Evolutionary conservation across 2,113 vertebrate genomes (phyloP).

Genomic region (Macheiramphus alcinus): DNA sequence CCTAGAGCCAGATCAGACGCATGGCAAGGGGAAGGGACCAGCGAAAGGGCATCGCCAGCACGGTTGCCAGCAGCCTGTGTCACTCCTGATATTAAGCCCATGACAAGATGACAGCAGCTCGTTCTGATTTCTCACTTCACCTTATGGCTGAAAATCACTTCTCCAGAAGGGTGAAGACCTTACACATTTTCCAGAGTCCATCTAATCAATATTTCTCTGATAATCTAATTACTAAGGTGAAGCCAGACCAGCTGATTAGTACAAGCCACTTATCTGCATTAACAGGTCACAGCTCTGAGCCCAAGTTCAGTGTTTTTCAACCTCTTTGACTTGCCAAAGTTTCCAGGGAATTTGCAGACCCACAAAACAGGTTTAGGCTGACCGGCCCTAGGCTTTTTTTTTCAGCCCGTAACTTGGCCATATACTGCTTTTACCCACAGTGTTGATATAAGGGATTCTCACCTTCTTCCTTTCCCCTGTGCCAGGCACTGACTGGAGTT

Average conservation of each 20-base stretch:
- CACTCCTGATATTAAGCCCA: not conserved
- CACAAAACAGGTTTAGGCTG: not conserved
- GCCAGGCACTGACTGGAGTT: not conserved
- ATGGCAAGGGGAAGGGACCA: not conserved
- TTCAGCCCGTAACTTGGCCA: not conserved
- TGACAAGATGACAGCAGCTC: not conserved
- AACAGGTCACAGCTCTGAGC: not conserved
- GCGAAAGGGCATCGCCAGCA: fast-evolving
- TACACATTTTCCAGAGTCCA: not conserved
- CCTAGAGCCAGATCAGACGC: not conserved
- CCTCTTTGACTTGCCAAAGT: not conserved
- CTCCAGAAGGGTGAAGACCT: not conserved
- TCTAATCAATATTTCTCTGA: not conserved
- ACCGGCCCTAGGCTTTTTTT: not conserved
- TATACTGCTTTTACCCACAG: not conserved
- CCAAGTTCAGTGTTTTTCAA: not conserved
- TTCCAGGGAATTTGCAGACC: not conserved
- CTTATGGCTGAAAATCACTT: not conserved
- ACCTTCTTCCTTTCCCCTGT: not conserved
- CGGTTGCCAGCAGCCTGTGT: not conserved
- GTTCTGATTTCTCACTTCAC: not conserved
- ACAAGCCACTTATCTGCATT: not conserved
- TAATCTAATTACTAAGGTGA: not conserved
- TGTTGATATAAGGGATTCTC: not conserved
- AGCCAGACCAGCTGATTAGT: not conserved